Evolutionary conservation across 2,888 invertebrate species (phyloP).

Genomic region (Chymomyza fuscimana): DNA sequence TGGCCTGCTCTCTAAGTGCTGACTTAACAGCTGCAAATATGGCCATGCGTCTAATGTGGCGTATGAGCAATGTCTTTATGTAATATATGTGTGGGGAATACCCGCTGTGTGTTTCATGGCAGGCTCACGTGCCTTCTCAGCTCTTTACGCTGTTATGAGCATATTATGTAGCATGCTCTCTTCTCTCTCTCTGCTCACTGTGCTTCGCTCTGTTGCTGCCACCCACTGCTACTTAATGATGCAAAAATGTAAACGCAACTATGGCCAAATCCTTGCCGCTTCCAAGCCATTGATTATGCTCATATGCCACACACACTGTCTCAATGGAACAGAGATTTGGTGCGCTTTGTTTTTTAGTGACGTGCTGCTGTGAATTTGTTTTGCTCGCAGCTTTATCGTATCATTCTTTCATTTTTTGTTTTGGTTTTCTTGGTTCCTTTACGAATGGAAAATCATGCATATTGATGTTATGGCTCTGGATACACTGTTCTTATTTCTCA

Average conservation of each 20-base stretch:
- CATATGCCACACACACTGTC: slow-evolving; percentile 12
- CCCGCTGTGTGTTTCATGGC: slow-evolving; percentile 2
- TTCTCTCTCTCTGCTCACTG: no score
- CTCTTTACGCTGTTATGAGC: slow-evolving; percentile 47
- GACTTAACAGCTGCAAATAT: not conserved
- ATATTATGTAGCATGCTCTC: slow-evolving; percentile 37
- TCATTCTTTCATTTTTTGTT: not conserved
- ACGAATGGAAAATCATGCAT: slow-evolving; percentile 43
- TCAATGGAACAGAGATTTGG: slow-evolving; percentile 5
- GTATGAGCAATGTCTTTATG: not conserved
- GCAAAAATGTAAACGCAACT: slow-evolving; percentile 53
- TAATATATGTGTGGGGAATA: not conserved
- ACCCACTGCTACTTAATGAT: slow-evolving; percentile 64
- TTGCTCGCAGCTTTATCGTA: slow-evolving; percentile 1
- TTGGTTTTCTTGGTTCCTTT: slow-evolving; percentile 18
- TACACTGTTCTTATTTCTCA: slow-evolving; percentile 37
- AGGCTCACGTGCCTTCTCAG: slow-evolving; percentile 13
- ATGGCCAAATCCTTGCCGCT: slow-evolving; percentile 37
- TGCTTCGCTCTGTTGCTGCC: no score
- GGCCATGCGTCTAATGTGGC: not conserved
- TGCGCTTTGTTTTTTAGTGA: slow-evolving; percentile 18
- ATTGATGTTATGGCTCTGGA: slow-evolving; percentile 31
- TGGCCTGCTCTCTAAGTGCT: not conserved
- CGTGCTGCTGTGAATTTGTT: not conserved
- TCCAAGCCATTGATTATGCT: slow-evolving; percentile 54